phyloP scores from a whole-genome alignment of 2,113 vertebrate genomes.

The Ia io region DNA sequence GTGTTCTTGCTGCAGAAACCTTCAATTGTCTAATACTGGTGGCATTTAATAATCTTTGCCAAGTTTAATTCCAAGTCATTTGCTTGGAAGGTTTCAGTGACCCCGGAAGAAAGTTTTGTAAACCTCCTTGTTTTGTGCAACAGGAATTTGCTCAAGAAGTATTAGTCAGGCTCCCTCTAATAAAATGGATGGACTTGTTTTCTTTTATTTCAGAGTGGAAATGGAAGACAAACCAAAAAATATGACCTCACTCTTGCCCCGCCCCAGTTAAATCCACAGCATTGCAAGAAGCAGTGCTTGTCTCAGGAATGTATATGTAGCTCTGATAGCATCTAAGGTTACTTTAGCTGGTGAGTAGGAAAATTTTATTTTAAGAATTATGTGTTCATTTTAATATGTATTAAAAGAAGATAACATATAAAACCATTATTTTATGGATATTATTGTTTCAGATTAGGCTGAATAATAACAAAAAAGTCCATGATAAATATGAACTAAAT shows the following conservation, averaged over 20 bases:
- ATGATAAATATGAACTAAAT: slow-evolving; percentile 13
- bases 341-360: not conserved
- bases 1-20: slow-evolving; percentile 37
- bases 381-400: not conserved
- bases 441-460: slow-evolving; percentile 16
- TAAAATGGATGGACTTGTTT: slow-evolving; percentile 35
- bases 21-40: slow-evolving; percentile 35
- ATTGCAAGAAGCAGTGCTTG: not conserved
- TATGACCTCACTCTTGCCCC: not conserved
- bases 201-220: slow-evolving; percentile 1
- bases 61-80: slow-evolving; percentile 48
- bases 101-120: slow-evolving; percentile 36
- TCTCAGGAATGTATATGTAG: not conserved
- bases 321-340: not conserved
- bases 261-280: not conserved
- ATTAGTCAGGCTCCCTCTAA: slow-evolving; percentile 36
- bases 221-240: not conserved
- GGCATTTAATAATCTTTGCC: slow-evolving; percentile 48
- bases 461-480: not conserved
- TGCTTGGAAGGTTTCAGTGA: slow-evolving; percentile 34
- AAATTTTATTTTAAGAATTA: not conserved
- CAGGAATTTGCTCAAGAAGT: slow-evolving; percentile 45
- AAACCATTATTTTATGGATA: slow-evolving; percentile 8
- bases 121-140: slow-evolving; percentile 37
- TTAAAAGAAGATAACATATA: not conserved